Base-by-base conservation (phyloP, 2,888 invertebrate species). In the Andrena bucephala region DNA sequence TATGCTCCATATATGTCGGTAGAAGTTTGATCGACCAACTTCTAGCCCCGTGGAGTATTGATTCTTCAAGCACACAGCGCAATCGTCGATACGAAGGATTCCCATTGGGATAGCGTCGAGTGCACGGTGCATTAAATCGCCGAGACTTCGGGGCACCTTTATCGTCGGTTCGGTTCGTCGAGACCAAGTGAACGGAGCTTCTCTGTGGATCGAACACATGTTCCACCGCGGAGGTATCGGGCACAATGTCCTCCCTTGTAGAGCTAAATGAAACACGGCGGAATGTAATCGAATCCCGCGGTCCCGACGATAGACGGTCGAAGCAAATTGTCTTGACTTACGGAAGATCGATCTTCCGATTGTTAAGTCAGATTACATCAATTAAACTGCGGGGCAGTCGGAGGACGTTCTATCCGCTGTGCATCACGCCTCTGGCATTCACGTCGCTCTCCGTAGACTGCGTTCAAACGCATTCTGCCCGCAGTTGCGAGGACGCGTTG, bases 341-440 rank as follows among this genome's bases (percentile, higher is more conserved):
- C 42, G n/a, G 0, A 20, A n/a, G 33, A 62, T 80, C 80, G 71
- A 79, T 79, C 27, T 29, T 62, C 27, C 60, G 54, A 71, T 80
- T 48, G 80, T 80, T 80, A 66, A 70, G 70, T 66, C 52, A 31
- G 59, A 66, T 80, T 77, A 29, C 48, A 71, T 62, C 54, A 36
- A 80, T 80, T 79, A 69, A 50, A 36, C 42, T 1, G 13, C 63
- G 20, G n/a, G 4, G 13, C 8, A 29, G 16, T 27, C 4, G 16
- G 8, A 7, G 59, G 57, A 69, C 42, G 62, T 54, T 63, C 68
- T 4, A 16, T n/a, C 13, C 24, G 42, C 16, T 36, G 27, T 5
- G 10, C 10, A 20, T 60, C 57, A 60, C 42, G 20, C 33, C 8
- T 33, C 27, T 10, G 16, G 16, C 16, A 27, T 36, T 33, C 10